Evolutionary conservation across 2,888 invertebrate species (phyloP).

Genomic region (Calameuta filiformis): DNA sequence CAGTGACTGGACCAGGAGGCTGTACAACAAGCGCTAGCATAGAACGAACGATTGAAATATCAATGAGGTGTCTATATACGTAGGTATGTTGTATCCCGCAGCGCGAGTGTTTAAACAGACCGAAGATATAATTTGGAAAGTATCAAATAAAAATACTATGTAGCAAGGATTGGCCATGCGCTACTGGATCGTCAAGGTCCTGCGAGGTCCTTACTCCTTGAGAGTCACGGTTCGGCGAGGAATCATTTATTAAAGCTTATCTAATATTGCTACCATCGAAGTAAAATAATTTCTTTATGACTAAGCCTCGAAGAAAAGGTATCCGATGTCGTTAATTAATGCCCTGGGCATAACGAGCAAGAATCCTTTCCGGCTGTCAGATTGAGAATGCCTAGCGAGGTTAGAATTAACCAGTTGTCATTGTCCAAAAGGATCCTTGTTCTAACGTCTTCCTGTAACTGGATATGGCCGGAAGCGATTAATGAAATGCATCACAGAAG

Average conservation of each 20-base stretch:
- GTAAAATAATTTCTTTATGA: not conserved
- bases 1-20: not conserved
- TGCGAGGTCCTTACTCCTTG: not conserved
- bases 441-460: not conserved
- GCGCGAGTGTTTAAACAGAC: not conserved
- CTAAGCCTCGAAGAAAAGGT: not conserved
- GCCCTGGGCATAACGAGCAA: not conserved
- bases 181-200: not conserved
- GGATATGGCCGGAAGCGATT: not conserved
- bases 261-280: not conserved
- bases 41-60: not conserved
- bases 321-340: not conserved
- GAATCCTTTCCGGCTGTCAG: not conserved
- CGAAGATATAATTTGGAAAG: not conserved
- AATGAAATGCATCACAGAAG: not conserved
- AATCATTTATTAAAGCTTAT: not conserved
- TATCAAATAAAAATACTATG: not conserved
- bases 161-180: not conserved
- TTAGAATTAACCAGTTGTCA: not conserved
- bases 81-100: not conserved
- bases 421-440: not conserved
- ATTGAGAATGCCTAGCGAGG: not conserved
- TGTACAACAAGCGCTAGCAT: not conserved
- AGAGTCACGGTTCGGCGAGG: not conserved
- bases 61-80: not conserved